phyloP scores from a whole-genome alignment of 2,113 vertebrate genomes.

The Syrmaticus mikado region DNA sequence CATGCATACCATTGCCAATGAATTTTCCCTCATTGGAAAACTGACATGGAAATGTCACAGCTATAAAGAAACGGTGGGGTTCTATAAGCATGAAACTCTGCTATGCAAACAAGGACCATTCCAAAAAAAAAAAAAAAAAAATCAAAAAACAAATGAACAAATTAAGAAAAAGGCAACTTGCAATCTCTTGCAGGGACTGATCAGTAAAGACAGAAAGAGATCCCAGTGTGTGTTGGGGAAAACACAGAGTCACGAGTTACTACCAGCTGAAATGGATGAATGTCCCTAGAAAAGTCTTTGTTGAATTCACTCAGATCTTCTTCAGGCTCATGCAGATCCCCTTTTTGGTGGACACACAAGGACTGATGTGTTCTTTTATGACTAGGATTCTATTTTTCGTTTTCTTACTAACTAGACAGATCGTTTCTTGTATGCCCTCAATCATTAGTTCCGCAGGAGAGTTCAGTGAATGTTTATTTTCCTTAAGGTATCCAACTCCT shows the following conservation, averaged over 20 bases:
- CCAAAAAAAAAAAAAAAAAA: background rate
- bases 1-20: conserved; percentile 6
- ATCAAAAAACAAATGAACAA: background rate
- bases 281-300: background rate
- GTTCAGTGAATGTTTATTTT: background rate
- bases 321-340: background rate
- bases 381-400: background rate
- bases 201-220: background rate
- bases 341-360: background rate
- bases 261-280: background rate
- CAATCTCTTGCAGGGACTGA: background rate
- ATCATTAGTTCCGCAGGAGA: background rate
- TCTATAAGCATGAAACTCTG: background rate
- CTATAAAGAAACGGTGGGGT: background rate
- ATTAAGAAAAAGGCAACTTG: background rate
- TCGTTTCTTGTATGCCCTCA: background rate
- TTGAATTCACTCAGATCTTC: background rate
- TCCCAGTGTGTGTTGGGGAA: background rate
- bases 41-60: background rate
- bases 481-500: background rate
- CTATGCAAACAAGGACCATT: background rate
- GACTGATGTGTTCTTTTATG: background rate
- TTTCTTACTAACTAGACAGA: background rate
- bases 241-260: background rate
- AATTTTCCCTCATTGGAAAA: conserved; percentile 41